Evolutionary conservation across 2,797 vertebrate genomes (phyloP), one percentile per base, ranked within the genome.

Genomic region (Gouania willdenowi): DNA sequence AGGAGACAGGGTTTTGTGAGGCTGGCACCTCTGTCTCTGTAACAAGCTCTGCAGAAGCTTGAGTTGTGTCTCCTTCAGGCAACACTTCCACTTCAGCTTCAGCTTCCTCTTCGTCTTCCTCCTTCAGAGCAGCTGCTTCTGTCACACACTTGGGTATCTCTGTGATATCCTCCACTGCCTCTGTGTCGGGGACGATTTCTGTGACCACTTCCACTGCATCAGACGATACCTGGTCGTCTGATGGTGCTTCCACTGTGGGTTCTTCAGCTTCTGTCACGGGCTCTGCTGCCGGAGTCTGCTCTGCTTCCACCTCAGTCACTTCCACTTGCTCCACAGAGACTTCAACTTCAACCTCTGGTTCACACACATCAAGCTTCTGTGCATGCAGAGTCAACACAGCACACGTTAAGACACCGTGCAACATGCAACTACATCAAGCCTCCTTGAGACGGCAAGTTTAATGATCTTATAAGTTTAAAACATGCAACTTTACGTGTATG

Each of bases 1-100:
- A 41, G 7, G 12, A n/a, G n/a, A 20, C 5, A 33, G 0, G 19
- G 2, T 41, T 49, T 41, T 7, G 26, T 54, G 11, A 26, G 11
- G 52, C n/a, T 8, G 7, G 64, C 71, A 83, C 84, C 81, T 83
- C 51, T 66, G 30, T 23, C 14, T 50, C 9, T n/a, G 61, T 19
- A 13, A 48, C 16, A 3, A 57, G 19, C 34, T 67, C 61, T 12
- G 39, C 51, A 1, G 13, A 7, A 6, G 50, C 48, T 26, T 49
- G 33, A 2, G 41, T n/a, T 10, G 36, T 23, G 2, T 48, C 54
- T 23, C 75, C 58, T 38, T 60, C 58, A 14, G 12, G 43, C 38
- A 49, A 8, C 11, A 51, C 32, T 38, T 77, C 44, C 18, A 31
- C 41, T 21, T 57, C 62, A 28, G 36, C 35, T 2, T 60, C 65